Evolutionary conservation across 64 coral and sea anemone species (phyloP).

Genomic region (Stylophora pistillata): DNA sequence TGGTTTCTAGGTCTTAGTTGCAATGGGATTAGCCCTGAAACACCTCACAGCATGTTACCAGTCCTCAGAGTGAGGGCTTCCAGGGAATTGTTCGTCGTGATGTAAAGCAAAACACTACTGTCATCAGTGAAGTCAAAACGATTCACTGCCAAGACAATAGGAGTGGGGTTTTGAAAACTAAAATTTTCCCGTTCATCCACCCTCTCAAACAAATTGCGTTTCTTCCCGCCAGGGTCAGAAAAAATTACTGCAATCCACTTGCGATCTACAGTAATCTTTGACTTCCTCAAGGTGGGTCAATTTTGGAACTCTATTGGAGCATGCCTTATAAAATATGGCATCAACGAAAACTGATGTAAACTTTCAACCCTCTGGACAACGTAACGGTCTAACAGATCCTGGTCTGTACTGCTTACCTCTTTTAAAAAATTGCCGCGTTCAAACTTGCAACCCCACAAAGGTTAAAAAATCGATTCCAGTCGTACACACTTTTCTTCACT

Average conservation of each 20-base stretch:
- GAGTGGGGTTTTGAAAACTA: background rate
- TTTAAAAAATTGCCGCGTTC: too few relatives aligned
- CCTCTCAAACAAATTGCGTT: background rate
- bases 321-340: background rate
- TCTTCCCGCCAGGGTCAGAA: background rate
- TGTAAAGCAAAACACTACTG: background rate
- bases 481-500: too few relatives aligned
- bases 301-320: background rate
- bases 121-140: background rate
- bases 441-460: too few relatives aligned
- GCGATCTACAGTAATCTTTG: too few relatives aligned
- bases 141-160: background rate
- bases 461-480: too few relatives aligned
- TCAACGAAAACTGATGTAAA: background rate
- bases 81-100: background rate
- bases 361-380: too few relatives aligned
- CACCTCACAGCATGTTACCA: background rate
- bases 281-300: background rate
- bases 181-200: background rate
- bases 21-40: background rate
- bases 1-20: too few relatives aligned
- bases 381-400: too few relatives aligned
- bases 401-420: too few relatives aligned
- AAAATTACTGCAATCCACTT: background rate
- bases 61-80: slow-evolving; percentile 1